Conservation (phyloP, 2,113 vertebrate genomes). For the Setophaga petechia region DNA sequence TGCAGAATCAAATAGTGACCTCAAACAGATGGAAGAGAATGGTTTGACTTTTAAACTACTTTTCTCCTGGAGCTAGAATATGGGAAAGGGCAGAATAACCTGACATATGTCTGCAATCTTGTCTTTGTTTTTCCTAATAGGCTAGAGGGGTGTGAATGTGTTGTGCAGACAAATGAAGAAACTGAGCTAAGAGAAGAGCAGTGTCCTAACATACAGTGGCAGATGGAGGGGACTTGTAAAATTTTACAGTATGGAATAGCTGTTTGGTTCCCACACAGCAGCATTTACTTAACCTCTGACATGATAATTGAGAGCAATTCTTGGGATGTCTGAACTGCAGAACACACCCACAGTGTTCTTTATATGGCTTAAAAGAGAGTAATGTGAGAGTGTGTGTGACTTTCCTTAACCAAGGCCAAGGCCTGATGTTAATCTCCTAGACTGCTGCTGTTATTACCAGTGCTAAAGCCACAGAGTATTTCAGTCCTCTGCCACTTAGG, state of each 20-base stretch:
- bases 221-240: background rate
- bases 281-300: slow-evolving; percentile 18
- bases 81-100: background rate
- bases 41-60: background rate
- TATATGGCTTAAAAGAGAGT: background rate
- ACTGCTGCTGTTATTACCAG: background rate
- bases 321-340: background rate
- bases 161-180: slow-evolving; percentile 6
- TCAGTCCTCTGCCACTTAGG: background rate
- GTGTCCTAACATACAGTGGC: background rate
- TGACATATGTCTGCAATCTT: background rate
- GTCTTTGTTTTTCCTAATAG: background rate
- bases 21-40: background rate
- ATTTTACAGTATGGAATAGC: background rate
- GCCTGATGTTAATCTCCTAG: background rate
- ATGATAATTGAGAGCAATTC: slow-evolving; percentile 8
- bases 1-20: background rate
- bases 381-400: background rate
- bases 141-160: background rate
- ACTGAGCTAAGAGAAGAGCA: background rate
- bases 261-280: background rate
- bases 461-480: background rate
- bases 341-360: background rate
- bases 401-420: background rate
- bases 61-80: background rate